phyloP scores from a whole-genome alignment of 2,888 invertebrate genomes.

The Gari tellinella region DNA sequence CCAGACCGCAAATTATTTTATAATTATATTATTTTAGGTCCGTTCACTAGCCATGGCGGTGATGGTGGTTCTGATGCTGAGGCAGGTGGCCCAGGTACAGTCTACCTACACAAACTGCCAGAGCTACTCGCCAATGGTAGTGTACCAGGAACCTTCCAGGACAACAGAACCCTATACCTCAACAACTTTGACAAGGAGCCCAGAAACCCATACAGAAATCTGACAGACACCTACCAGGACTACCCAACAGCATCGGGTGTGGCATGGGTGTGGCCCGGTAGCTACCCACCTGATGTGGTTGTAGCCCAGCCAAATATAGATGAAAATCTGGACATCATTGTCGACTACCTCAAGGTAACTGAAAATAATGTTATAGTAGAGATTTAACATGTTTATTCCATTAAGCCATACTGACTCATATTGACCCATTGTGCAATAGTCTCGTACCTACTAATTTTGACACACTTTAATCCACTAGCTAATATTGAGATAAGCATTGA shows the following conservation, averaged over 20 bases:
- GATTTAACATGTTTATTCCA: too few species aligned
- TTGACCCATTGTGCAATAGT: too few species aligned
- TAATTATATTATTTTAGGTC: conserved; percentile 60
- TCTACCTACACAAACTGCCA: conserved; percentile 70
- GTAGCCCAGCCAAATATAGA: conserved; percentile 23
- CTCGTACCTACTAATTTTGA: too few species aligned
- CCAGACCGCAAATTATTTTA: too few species aligned
- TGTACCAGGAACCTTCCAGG: conserved; percentile 39
- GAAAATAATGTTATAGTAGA: too few species aligned
- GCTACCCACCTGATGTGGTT: conserved; percentile 58
- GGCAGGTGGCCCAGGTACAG: conserved; percentile 72
- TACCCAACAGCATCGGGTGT: conserved; percentile 51
- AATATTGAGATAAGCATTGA: too few species aligned
- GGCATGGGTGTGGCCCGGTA: conserved; percentile 67
- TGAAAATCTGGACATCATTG: too few species aligned
- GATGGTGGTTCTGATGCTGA: conserved; percentile 59
- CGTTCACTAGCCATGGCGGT: conserved; percentile 66
- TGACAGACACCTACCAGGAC: conserved; percentile 52
- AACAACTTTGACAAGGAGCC: conserved; percentile 63
- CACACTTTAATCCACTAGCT: too few species aligned
- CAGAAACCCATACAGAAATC: conserved; percentile 41
- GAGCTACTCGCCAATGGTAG: conserved; percentile 29
- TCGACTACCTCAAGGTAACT: too few species aligned
- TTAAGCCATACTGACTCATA: too few species aligned
- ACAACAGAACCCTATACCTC: conserved; percentile 69